Evolutionary conservation across 2,113 vertebrate genomes (phyloP), one percentile per base, ranked within the genome.

Genomic region (Beaufortia kweichowensis): DNA sequence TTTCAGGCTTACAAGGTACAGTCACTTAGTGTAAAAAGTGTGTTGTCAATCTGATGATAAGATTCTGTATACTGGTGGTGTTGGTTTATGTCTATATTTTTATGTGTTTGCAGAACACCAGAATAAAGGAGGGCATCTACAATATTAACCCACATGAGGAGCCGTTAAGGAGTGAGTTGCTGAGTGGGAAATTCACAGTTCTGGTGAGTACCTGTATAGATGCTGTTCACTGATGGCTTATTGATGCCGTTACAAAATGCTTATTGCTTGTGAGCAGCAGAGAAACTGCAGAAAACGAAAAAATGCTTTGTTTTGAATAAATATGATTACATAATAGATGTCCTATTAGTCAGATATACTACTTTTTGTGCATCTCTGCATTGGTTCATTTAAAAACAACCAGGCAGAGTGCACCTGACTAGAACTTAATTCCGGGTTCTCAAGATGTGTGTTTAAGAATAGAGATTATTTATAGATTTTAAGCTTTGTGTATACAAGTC

Each of bases 1-100:
- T 93, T 94, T 82, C 91, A 94, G 84, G 93, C 90, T 24, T 94
- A 93, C 83, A 94, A 92, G 91, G 93, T 93, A 88, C 12, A 61
- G 41, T 43, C 67, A 14, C 31, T 8, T 8, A 8, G 11, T 29
- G 2, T 17, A 12, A 23, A 23, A 53, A 14, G 74, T 41, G 19
- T 77, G 24, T 67, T 5, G 31, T 14, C 21, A 15, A 14, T 48
- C 3, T 26, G 31, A 24, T 55, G 24, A 24, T n/a, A 29, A 5
- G 15, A 35, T 24, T 10, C 3, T 12, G n/a, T 35, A 19, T 43
- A 50, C 64, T 78, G 11, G 33, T 35, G 9, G 15, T 14, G 43
- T 46, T 5, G 15, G 2, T 46, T 46, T 46, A 46, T 4, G 15
- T 19, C 17, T 21, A 9, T 14, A 11, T 39, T 7, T 10, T 39